These are phyloP conservation scores for Macrosteles quadrilineatus DNA, from an alignment of 1,140 invertebrate genomes.

Conservation along the genomic window DNA sequence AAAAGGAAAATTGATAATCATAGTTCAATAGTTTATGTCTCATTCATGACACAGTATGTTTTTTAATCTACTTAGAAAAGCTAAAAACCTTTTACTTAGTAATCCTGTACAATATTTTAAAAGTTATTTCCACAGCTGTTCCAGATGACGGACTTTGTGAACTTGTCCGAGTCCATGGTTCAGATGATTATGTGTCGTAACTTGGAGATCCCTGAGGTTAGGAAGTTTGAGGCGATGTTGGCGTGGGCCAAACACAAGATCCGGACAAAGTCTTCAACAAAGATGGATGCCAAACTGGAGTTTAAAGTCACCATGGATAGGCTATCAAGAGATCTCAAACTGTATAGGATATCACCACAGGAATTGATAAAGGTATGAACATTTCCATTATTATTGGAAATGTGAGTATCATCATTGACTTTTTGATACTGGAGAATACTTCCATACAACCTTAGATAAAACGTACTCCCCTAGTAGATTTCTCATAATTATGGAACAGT, in stretches of 20 bases:
- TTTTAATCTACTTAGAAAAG: too few relatives aligned
- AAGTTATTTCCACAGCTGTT: slow-evolving; percentile 80
- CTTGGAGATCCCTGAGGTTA: slow-evolving; percentile 84
- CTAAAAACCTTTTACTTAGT: too few relatives aligned
- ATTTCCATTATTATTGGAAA: neutral
- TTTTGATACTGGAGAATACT: too few relatives aligned
- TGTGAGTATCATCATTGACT: too few relatives aligned
- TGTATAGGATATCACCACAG: slow-evolving; percentile 89
- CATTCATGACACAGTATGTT: too few relatives aligned
- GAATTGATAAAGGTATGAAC: slow-evolving; percentile 81
- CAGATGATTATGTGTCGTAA: slow-evolving; percentile 78
- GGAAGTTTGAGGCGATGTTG: slow-evolving; percentile 92
- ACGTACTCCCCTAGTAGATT: too few relatives aligned
- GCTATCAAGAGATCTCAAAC: slow-evolving; percentile 82
- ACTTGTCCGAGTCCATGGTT: slow-evolving; percentile 91
- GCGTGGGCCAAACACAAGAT: slow-evolving; percentile 86
- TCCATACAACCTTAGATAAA: neutral
- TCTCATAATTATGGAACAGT: too few relatives aligned
- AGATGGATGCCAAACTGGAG: slow-evolving; percentile 82
- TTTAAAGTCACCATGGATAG: slow-evolving; percentile 92
- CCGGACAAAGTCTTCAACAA: slow-evolving; percentile 69
- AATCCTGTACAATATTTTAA: too few relatives aligned
- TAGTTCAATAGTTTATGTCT: too few relatives aligned
- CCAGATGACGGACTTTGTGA: slow-evolving; percentile 78
- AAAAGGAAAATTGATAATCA: too few relatives aligned